phyloP scores from a whole-genome alignment of 2,113 vertebrate species.

The Labeo rohita region DNA sequence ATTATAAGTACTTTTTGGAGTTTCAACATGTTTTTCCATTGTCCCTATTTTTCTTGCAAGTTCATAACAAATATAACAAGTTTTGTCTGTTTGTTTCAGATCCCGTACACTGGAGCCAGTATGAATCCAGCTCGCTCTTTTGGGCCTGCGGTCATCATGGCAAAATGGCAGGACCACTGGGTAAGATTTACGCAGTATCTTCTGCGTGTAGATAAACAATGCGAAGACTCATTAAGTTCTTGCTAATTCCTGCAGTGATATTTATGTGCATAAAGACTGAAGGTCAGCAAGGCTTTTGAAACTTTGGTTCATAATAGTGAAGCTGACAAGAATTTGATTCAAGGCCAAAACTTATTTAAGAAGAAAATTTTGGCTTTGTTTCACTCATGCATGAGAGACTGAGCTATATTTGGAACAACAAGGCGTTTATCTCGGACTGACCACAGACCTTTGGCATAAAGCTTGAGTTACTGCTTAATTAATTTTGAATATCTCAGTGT shows the following conservation, averaged over 20 bases:
- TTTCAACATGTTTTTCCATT: not conserved
- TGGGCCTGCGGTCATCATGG: conserved; percentile 69
- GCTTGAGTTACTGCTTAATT: not conserved
- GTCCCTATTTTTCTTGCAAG: not conserved
- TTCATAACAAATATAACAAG: not conserved
- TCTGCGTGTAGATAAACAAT: not conserved
- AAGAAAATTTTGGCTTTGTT: conserved; percentile 35
- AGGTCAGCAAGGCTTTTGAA: not conserved
- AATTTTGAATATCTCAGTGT: not conserved
- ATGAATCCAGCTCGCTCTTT: conserved; percentile 78
- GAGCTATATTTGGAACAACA: conserved; percentile 15
- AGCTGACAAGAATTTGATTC: not conserved
- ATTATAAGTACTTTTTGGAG: not conserved
- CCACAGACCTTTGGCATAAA: not conserved
- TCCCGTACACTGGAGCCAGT: conserved; percentile 75
- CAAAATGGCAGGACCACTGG: conserved; percentile 73
- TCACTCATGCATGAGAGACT: conserved; percentile 37
- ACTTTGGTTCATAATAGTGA: not conserved
- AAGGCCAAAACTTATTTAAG: conserved; percentile 21
- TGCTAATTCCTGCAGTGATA: not conserved
- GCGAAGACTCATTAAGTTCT: not conserved
- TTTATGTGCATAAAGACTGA: not conserved
- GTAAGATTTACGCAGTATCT: conserved; percentile 55
- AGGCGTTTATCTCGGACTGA: conserved; percentile 2
- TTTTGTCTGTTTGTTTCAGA: conserved; percentile 60